A percentile compares a stretch with the other conserved stretches of the same genome.
phyloP scores from a whole-genome alignment of 2,888 invertebrate genomes.

The Epinotia brunnichana region DNA sequence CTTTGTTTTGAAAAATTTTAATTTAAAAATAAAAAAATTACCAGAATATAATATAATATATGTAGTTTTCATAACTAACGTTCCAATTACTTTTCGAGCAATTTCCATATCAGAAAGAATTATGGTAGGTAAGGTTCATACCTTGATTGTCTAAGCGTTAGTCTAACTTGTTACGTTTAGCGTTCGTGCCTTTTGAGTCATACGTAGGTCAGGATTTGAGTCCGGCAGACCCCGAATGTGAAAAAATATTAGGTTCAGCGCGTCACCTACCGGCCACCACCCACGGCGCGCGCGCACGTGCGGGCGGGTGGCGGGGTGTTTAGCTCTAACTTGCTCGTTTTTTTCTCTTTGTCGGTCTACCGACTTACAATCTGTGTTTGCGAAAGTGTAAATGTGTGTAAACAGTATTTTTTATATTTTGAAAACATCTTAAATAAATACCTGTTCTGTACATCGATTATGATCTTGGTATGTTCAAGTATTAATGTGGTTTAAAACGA shows the following conservation, averaged over 20 bases:
- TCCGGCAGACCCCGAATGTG: slow-evolving; percentile 7
- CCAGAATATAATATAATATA: no score
- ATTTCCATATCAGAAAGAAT: no score
- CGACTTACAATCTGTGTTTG: slow-evolving; percentile 29
- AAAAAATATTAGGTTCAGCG: slow-evolving; percentile 20
- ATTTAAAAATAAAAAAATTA: not conserved
- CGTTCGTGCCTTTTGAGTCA: not conserved
- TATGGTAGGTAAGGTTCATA: no score
- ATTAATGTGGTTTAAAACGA: not conserved
- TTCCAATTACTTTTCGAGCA: not conserved
- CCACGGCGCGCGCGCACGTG: slow-evolving; percentile 59
- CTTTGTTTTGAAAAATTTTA: no score
- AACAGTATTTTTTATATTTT: slow-evolving; percentile 21
- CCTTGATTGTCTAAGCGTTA: no score
- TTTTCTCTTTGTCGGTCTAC: slow-evolving; percentile 8
- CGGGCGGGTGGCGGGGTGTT: slow-evolving; percentile 51
- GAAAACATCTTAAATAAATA: slow-evolving; percentile 8
- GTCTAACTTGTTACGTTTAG: not conserved
- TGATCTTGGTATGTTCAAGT: not conserved
- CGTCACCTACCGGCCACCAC: no score
- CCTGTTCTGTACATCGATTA: not conserved
- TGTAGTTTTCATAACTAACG: no score
- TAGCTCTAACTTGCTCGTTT: slow-evolving; percentile 13
- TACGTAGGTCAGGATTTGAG: not conserved
- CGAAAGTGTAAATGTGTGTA: slow-evolving; percentile 37